Base-by-base conservation (phyloP, 2,888 invertebrate species). In the Liodrosophila aerea region DNA sequence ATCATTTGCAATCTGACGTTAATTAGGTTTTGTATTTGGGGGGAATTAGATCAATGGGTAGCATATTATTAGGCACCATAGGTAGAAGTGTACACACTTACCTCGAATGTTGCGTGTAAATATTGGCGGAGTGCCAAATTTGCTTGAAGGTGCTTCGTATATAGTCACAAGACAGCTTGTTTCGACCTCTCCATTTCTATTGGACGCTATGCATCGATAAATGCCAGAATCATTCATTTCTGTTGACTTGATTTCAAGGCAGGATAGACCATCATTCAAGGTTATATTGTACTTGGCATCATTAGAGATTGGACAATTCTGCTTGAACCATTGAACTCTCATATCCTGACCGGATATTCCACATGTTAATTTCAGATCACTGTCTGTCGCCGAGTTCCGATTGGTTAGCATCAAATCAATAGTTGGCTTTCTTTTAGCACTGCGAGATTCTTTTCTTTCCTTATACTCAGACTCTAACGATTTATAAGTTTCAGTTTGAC, bases 141-240 rank as follows among this genome's bases (percentile, higher is more conserved):
- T 86, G 50, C 85, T 83, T 50, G 87, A 85, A 69, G 89, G 87
- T 74, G 88, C 85, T 83, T 90, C 90, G 76, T 88, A 90, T 64
- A 90, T 85, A 56, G 87, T 89, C 70, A 90, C 87, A 64, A 87
- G 87, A 71, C 89, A 89, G 76, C 87, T 88, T 33, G 90, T 89
- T 84, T 89, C 90, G 58, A 88, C 85, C 78, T 89, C 88, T 71
- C 90, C 90, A 75, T 87, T 88, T 47, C 75, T 92, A 89, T 96
- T 96, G 69, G 92, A 92, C 9, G 95, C 96, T 7, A 94, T 91
- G 87, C 97, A 97, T 11, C 93, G 93, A 86, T 96, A 97, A 82
- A 95, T 94, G 15, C 95, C 97, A 8, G 93, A 92, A 90, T 96
- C 96, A 59, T 90, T 91, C 0, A 92, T 91, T 9, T 92, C 91